Conservation (phyloP, 2,888 invertebrate genomes). For the Aphodius sticticus region DNA sequence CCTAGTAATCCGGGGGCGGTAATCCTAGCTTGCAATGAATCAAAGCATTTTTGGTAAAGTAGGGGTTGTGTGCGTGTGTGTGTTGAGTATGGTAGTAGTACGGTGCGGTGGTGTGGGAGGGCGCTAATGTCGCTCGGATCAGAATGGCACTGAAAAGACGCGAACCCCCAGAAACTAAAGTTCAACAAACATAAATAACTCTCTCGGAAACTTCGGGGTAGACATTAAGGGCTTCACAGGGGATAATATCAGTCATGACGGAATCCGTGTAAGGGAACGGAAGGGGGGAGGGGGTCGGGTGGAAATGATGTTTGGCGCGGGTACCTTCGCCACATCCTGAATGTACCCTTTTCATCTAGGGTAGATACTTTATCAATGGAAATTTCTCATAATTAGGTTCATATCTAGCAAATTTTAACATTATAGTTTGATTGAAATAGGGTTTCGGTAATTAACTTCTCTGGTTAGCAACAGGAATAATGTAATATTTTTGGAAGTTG, state of each 20-base stretch:
- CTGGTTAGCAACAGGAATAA: too few relatives aligned
- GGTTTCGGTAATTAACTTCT: neutral
- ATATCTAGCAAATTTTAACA: neutral
- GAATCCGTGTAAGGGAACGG: constrained; percentile 12
- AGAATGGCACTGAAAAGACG: constrained; percentile 25
- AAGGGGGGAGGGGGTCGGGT: constrained; percentile 7
- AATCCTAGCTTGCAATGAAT: neutral
- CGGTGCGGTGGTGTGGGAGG: neutral
- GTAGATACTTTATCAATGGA: neutral
- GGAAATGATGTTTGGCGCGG: constrained; percentile 17
- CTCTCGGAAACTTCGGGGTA: constrained; percentile 23
- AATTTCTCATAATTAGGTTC: neutral
- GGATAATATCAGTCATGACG: constrained; percentile 26
- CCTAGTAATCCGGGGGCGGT: neutral
- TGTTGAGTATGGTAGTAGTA: neutral
- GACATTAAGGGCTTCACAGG: constrained; percentile 21
- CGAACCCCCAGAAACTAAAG: constrained; percentile 22
- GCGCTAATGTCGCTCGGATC: neutral
- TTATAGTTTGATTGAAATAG: neutral
- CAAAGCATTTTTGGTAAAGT: neutral
- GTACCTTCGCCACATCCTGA: neutral
- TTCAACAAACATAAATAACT: constrained; percentile 27
- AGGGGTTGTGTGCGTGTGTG: neutral
- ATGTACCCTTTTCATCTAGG: neutral
- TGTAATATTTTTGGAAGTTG: too few relatives aligned